Evolutionary conservation across 1,140 invertebrate genomes (phyloP), one percentile per base, ranked within the genome.

Genomic region (Drosophila subpulchrella): DNA sequence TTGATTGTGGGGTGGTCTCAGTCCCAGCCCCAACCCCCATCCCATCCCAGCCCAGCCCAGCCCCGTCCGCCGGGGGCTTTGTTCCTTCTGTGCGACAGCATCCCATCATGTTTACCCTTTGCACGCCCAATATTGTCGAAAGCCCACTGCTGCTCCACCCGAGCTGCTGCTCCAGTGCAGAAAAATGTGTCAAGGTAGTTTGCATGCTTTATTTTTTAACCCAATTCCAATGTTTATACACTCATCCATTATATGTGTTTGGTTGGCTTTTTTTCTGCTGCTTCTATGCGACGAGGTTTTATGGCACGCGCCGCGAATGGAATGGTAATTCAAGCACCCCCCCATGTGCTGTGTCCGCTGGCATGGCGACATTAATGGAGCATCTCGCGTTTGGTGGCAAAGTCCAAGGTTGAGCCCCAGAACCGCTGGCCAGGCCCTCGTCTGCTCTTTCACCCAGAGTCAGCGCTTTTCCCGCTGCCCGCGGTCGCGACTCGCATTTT

Each of bases 141-240:
- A 76, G 76, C 48, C 20, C 32, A 6, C 54, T 44, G 13, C 59
- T 12, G 6, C 15, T 42, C 34, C 48, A 15, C 30, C 15, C 50
- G 8, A 36, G 24, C 46, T 24, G 7, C 24, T 11, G 32, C 24
- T 62, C n/a, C 42, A 13, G 13, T 30, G 60, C 55, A 15, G 39
- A 15, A 63, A 86, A 72, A 86, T 86, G 48, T 86, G 82, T 86
- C 82, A 86, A 86, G 82, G 82, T 86, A 75, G 83, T 86, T 86
- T 78, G 82, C 82, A 78, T 86, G 82, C 83, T 88, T 86, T 86
- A 81, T 78, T 78, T 86, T 80, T 78, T 79, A 86, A 86, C 83
- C 82, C 82, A 81, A 86, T 85, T 85, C 24, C 70, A 46, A 46
- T 65, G 67, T 72, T 53, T 60, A 71, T 62, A 41, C 53, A 57